Base-by-base conservation (phyloP, 2,888 invertebrate species). In the Metopia argyrocephala region DNA sequence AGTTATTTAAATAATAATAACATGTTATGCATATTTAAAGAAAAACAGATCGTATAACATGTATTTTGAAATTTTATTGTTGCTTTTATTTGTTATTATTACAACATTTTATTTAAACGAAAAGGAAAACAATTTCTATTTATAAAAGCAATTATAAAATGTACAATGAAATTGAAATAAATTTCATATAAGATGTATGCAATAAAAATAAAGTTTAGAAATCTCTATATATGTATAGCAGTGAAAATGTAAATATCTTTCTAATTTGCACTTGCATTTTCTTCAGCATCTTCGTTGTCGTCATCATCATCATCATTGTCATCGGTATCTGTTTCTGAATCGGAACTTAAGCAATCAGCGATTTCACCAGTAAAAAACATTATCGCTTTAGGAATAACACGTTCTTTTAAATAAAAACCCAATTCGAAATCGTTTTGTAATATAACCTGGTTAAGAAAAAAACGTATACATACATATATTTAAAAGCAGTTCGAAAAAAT, bases 351-450 rank as follows among this genome's bases (percentile, higher is more conserved):
- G 12, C 87, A 88, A 73, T 88, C 88, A 7, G 94, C 92, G 18
- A 92, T 93, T 89, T 95, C 95, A 86, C 99, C 99, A 68, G 99
- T 99, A 91, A 95, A 99, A 89, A 97, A 98, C 38, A 99, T 93
- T 31, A 98, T 95, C 65, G 99, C 98, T 87, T 97, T 94, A 1
- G 98, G 98, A 56, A 99, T 95, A 69, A 99, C 95, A 70, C 98
- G 94, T 91, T 99, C 99, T 87, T 98, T 95, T 87, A 99, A 95
- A 91, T 97, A 97, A 91, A 99, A 98, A 1, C 99, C 99, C 89
- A 99, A 95, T 92, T 99, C 99, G 91, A 98, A 99, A 92, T 99
- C 99, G 71, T 95, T 95, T 81, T 89, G 87, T 23, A 89, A 79
- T 61, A 87, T 86, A 12, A 85, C 84, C 90, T 89, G 38, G 20